Conservation (phyloP, 1,140 invertebrate genomes). For the Hypothenemus hampei region DNA sequence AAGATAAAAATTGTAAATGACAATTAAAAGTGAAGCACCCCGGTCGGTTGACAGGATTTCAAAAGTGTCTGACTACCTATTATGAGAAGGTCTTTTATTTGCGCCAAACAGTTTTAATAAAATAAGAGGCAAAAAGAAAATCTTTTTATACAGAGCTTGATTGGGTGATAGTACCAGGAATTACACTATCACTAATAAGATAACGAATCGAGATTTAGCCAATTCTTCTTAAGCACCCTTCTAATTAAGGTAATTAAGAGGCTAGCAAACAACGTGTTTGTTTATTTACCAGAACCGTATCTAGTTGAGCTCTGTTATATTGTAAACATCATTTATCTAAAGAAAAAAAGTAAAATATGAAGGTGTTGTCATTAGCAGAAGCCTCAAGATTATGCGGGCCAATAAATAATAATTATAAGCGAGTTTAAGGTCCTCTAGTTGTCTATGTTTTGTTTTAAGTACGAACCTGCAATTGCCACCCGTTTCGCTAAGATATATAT, state of each 20-base stretch:
- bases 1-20: constrained; percentile 11
- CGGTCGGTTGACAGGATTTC: no score
- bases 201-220: constrained; percentile 11
- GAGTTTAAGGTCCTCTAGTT: not conserved
- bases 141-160: no score
- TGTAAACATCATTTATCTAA: not conserved
- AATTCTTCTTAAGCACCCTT: constrained; percentile 11
- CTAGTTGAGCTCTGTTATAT: not conserved
- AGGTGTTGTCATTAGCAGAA: not conserved
- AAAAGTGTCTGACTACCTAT: no score
- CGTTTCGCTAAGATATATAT: constrained; percentile 9
- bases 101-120: no score
- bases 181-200: constrained; percentile 18
- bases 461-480: constrained; percentile 7
- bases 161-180: constrained; percentile 4
- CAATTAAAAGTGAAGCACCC: not conserved
- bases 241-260: constrained; percentile 21
- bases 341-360: not conserved
- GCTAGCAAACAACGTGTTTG: constrained; percentile 6
- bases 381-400: not conserved
- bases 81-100: no score
- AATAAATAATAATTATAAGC: not conserved
- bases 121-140: no score
- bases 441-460: not conserved
- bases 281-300: not conserved